These are phyloP conservation scores for Leptinotarsa juncta DNA, from an alignment of 2,888 invertebrate genomes.

Conservation along the genomic window DNA sequence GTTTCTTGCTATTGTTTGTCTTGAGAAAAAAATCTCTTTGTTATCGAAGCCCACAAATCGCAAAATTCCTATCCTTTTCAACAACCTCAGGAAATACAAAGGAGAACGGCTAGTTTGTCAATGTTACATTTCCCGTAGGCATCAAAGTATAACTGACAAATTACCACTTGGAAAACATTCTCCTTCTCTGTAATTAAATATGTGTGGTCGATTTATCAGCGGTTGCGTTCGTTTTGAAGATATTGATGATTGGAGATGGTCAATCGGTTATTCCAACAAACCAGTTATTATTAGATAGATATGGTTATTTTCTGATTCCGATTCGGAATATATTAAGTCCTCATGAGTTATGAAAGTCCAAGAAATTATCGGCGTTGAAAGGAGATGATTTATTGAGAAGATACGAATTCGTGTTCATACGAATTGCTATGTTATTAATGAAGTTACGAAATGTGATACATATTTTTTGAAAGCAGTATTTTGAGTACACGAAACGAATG, in stretches of 20 bases:
- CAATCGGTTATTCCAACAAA: conserved; percentile 51
- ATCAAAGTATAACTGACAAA: conserved; percentile 26
- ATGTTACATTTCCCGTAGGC: conserved; percentile 27
- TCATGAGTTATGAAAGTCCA: conserved; percentile 17
- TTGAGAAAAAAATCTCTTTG: too few relatives aligned
- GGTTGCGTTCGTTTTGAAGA: conserved; percentile 50
- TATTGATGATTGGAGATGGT: conserved; percentile 51
- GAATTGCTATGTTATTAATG: not conserved
- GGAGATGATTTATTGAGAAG: conserved; percentile 7
- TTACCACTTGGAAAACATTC: conserved; percentile 36
- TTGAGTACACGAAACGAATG: not conserved
- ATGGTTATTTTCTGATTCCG: conserved; percentile 16
- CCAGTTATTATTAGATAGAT: conserved; percentile 46
- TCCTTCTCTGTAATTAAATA: conserved; percentile 49
- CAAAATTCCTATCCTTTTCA: not conserved
- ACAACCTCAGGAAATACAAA: not conserved
- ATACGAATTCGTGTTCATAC: not conserved
- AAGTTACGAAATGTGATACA: not conserved
- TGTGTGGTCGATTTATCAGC: conserved; percentile 55
- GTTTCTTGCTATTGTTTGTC: too few relatives aligned
- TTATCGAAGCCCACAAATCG: not conserved
- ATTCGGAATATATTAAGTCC: conserved; percentile 11
- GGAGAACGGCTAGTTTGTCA: conserved; percentile 30
- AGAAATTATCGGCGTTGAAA: conserved; percentile 1
- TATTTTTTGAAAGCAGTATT: not conserved